A percentile compares a stretch with the other conserved stretches of the same genome.
phyloP scores from a whole-genome alignment of 2,888 invertebrate species.

The Piscicola geometra region DNA sequence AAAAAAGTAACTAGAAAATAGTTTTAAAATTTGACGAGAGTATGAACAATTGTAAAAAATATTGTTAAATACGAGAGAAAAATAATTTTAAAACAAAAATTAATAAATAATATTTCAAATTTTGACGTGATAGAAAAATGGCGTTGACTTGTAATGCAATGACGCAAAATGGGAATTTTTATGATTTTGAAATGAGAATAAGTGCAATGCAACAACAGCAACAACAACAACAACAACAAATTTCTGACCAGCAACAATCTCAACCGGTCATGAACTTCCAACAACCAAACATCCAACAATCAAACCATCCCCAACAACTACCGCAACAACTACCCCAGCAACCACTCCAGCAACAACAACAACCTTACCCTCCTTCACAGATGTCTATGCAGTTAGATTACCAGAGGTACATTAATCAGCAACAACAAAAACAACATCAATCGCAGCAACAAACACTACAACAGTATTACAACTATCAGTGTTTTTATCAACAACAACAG shows the following conservation, averaged over 20 bases:
- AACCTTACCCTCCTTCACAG: not conserved
- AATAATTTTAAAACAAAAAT: not conserved
- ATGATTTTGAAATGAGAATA: constrained; percentile 2
- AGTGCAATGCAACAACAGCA: constrained; percentile 8
- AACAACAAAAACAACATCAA: constrained; percentile 28
- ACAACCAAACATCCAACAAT: not conserved
- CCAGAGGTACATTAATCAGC: not conserved
- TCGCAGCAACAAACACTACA: constrained; percentile 20
- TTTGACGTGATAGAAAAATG: constrained; percentile 8
- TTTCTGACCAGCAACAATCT: not conserved
- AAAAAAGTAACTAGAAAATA: too few species aligned
- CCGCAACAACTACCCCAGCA: too few species aligned
- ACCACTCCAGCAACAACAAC: not conserved
- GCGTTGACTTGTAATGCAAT: constrained; percentile 14
- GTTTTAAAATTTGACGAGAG: not conserved
- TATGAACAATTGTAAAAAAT: not conserved
- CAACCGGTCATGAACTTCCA: not conserved
- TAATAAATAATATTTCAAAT: not conserved
- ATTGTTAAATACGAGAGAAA: not conserved
- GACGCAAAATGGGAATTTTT: not conserved
- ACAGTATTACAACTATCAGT: constrained; percentile 11
- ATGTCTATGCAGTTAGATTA: constrained; percentile 12
- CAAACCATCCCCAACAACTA: not conserved
- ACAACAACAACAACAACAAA: constrained; percentile 17
- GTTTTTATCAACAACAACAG: constrained; percentile 11